Percentiles rank a stretch among this genome's conserved stretches.
Evolutionary conservation across 2,113 vertebrate species (phyloP).

Genomic region (Trogon surrucura): DNA sequence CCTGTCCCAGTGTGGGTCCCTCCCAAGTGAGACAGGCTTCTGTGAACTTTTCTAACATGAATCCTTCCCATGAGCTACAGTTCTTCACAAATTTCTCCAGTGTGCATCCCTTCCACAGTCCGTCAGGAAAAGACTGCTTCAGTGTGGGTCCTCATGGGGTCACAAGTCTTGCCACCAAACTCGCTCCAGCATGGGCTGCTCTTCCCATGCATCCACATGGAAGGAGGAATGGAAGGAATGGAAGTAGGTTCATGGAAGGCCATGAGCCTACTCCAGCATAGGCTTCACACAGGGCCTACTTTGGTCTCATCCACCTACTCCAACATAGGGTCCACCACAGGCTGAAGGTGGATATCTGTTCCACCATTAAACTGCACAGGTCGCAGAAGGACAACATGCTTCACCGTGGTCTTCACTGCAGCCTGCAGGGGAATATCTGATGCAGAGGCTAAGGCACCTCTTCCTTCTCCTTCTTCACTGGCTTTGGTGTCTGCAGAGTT

Average conservation of each 20-base stretch:
- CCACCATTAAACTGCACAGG: background rate
- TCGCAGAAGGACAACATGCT: background rate
- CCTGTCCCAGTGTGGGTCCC: background rate
- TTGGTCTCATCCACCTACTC: background rate
- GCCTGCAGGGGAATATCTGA: background rate
- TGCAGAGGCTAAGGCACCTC: rapidly evolving
- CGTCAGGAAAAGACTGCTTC: no score
- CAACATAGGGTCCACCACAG: rapidly evolving
- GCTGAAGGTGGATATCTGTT: no score
- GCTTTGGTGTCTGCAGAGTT: background rate
- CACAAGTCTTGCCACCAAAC: background rate
- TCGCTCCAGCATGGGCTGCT: background rate
- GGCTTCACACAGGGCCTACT: background rate
- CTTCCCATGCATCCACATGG: rapidly evolving
- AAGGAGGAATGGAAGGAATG: no score
- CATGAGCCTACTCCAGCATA: background rate
- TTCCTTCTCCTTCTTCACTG: background rate
- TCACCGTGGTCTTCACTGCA: background rate
- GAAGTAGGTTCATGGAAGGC: no score
- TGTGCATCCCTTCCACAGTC: no score
- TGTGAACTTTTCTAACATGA: background rate
- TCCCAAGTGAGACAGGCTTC: background rate
- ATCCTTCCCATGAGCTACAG: no score
- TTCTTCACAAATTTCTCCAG: no score
- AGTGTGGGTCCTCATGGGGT: no score